phyloP scores from a whole-genome alignment of 1,140 invertebrate species.

The Polypedilum pembai region DNA sequence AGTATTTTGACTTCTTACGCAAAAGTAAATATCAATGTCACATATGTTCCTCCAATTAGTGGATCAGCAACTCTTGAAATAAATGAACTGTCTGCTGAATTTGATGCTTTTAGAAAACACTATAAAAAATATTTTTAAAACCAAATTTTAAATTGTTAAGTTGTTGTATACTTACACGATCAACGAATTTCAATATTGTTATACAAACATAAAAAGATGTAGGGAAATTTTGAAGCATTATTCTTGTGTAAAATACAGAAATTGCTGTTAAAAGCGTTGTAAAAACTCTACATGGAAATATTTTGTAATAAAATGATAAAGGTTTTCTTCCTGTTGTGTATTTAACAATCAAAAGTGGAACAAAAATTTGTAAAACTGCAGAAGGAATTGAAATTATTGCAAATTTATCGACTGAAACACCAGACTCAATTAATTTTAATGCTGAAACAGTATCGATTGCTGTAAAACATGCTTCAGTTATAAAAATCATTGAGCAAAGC shows the following conservation, averaged over 20 bases:
- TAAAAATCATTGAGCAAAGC: slow-evolving; percentile 75
- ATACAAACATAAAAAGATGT: slow-evolving; percentile 64
- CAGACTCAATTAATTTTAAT: slow-evolving; percentile 89
- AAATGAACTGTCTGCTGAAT: slow-evolving; percentile 59
- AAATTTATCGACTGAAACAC: slow-evolving; percentile 90
- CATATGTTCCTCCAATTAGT: slow-evolving; percentile 94
- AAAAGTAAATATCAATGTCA: slow-evolving; percentile 97
- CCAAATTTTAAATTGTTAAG: neutral
- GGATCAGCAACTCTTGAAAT: slow-evolving; percentile 68
- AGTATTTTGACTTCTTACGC: neutral
- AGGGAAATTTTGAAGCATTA: slow-evolving; percentile 60
- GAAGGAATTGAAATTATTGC: slow-evolving; percentile 86
- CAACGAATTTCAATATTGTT: slow-evolving; percentile 64
- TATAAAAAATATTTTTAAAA: slow-evolving; percentile 29
- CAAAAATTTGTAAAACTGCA: slow-evolving; percentile 86
- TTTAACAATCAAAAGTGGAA: slow-evolving; percentile 81
- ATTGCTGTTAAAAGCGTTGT: slow-evolving; percentile 76
- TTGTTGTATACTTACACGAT: slow-evolving; percentile 76
- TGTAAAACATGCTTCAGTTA: slow-evolving; percentile 91
- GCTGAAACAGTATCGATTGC: slow-evolving; percentile 89
- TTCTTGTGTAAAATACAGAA: slow-evolving; percentile 72
- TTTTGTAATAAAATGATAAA: slow-evolving; percentile 80
- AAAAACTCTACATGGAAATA: slow-evolving; percentile 77
- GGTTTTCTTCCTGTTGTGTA: slow-evolving; percentile 84
- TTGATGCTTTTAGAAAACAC: slow-evolving; percentile 57